A percentile compares a stretch with the other conserved stretches of the same genome.
Evolutionary conservation across 2,797 vertebrate genomes (phyloP).

Genomic region (Bradypus variegatus): DNA sequence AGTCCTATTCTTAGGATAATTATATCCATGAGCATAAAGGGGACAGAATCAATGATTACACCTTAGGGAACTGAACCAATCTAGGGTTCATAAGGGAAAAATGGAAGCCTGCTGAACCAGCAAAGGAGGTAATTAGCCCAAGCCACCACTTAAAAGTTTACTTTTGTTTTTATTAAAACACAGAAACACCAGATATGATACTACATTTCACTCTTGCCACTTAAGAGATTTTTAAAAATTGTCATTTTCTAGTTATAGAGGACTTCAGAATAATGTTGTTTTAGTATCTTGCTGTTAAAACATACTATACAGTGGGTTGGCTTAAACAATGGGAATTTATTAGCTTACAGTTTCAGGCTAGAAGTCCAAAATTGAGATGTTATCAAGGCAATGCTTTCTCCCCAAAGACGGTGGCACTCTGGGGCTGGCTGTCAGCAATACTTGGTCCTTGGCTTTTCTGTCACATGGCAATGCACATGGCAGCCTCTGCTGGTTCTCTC

Average conservation of each 20-base stretch:
- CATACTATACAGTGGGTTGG: too few relatives aligned
- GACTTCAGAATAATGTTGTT: not conserved
- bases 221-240: not conserved
- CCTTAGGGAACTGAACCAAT: not conserved
- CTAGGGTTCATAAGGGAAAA: not conserved
- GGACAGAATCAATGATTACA: not conserved
- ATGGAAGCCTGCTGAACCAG: not conserved
- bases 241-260: not conserved
- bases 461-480: too few relatives aligned
- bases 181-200: not conserved
- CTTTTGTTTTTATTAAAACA: not conserved
- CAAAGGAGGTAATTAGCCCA: not conserved
- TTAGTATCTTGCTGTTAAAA: too few relatives aligned
- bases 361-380: too few relatives aligned
- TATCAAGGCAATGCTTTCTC: too few relatives aligned
- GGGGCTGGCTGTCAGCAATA: too few relatives aligned
- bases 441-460: too few relatives aligned
- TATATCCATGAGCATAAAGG: not conserved
- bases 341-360: too few relatives aligned
- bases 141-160: not conserved
- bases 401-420: too few relatives aligned
- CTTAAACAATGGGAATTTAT: too few relatives aligned
- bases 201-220: not conserved
- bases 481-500: too few relatives aligned
- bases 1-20: not conserved